Evolutionary conservation across 1,140 invertebrate species (phyloP).

Genomic region (Hesperophylax magnus): DNA sequence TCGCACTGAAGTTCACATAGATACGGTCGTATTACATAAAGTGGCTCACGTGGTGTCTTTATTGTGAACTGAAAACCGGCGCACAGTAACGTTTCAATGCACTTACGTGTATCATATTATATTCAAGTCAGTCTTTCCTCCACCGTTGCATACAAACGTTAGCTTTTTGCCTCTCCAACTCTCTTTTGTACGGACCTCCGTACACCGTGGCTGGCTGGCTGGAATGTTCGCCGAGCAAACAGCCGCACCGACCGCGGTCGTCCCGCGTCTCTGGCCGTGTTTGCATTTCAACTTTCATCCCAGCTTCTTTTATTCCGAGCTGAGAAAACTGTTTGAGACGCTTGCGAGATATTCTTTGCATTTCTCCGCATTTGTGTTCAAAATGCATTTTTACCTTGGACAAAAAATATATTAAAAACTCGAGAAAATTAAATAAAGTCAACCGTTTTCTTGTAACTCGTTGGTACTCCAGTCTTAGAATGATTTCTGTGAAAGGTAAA

Average conservation of each 20-base stretch:
- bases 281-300: constrained; percentile 48
- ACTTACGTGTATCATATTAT: constrained; percentile 21
- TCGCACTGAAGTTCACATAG: no score
- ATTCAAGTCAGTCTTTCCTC: constrained; percentile 3
- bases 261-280: constrained; percentile 22
- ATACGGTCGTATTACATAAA: no score
- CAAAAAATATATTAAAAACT: no score
- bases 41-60: background rate
- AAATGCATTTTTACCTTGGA: no score
- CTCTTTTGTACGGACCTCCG: constrained; percentile 23
- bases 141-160: background rate
- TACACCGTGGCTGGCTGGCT: background rate
- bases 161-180: constrained; percentile 6
- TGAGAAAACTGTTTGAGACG: constrained; percentile 29
- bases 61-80: background rate
- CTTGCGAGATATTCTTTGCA: no score
- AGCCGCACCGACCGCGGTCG: background rate
- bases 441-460: no score
- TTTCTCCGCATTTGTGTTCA: no score
- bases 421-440: no score
- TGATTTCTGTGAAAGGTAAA: no score
- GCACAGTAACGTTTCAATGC: constrained; percentile 2
- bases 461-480: no score
- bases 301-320: constrained; percentile 14
- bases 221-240: background rate